Base-by-base conservation (phyloP, 2,888 invertebrate genomes). In the Blastobasis lacticolella region DNA sequence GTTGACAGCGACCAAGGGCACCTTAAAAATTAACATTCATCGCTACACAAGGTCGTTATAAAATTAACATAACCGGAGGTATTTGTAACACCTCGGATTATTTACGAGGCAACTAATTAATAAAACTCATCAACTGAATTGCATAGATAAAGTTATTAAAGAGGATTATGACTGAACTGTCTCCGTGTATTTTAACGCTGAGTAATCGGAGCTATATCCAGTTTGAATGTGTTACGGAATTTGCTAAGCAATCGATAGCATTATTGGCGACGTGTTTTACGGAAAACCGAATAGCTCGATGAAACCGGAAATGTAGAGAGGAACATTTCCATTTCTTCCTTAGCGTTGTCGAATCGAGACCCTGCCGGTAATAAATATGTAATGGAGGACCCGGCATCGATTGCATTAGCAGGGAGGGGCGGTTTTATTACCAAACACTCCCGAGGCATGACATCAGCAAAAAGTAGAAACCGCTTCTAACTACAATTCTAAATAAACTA, bases 361-460 rank as follows among this genome's bases (percentile, higher is more conserved):
- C 69, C 73, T 66, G 67, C 61, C 63, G 64, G 73, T 70, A 74
- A 81, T 86, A 84, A 83, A 84, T 82, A 75, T 75, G 75, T 81
- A 80, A 83, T 77, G 74, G 73, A 71, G 66, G 66, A 66, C 73
- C 66, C 66, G 57, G 63, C 73, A 81, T 83, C 81, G 82, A 82
- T 82, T 78, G 68, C 69, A 69, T 69, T 65, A 69, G 63, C 56
- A 59, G 59, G 57, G 63, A 68, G 75, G 76, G 75, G 73, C 67
- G 72, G 64, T 72, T 78, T 73, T 78, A 76, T 74, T 73, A 66
- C 70, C 57, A 60, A 61, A 59, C 43, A 51, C 61, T 48, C 23
- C 23, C 57, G 62, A 73, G 70, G 72, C 71, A 79, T 76, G 73
- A 80, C 73, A 75, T 79, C 78, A 78, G 73, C 73, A 65, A 58